Evolutionary conservation across 53 echinoderm and acorn worm species (phyloP).

Genomic region (Apostichopus leukothele): DNA sequence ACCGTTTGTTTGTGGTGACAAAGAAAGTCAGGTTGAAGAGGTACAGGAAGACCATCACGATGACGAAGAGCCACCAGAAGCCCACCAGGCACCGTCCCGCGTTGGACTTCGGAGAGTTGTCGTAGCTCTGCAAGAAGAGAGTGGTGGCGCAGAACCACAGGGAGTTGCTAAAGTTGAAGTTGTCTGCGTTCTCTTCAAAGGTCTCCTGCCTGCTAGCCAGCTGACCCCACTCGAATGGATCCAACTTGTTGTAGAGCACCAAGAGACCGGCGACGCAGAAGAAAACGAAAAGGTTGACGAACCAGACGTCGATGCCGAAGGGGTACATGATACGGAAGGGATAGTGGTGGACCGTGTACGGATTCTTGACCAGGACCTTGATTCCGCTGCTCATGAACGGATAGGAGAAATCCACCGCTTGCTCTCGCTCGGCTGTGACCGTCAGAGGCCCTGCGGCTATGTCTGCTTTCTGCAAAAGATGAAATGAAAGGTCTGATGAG

Average conservation of each 20-base stretch:
- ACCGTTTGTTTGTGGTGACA: slow-evolving; percentile 81
- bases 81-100: slow-evolving; percentile 83
- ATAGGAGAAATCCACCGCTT: slow-evolving; percentile 88
- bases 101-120: slow-evolving; percentile 84
- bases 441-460: slow-evolving; percentile 98
- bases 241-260: slow-evolving; percentile 85
- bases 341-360: slow-evolving; percentile 73
- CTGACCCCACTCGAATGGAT: slow-evolving; percentile 97
- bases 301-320: slow-evolving; percentile 97
- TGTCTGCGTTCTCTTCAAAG: slow-evolving; percentile 82
- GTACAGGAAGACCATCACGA: slow-evolving; percentile 95
- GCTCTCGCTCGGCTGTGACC: slow-evolving; percentile 75
- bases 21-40: slow-evolving; percentile 91
- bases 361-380: slow-evolving; percentile 84
- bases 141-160: slow-evolving; percentile 91
- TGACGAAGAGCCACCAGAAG: slow-evolving; percentile 97
- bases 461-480: slow-evolving; percentile 83
- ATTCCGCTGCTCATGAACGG: slow-evolving; percentile 96
- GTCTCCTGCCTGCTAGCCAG: slow-evolving; percentile 80
- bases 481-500: too few species aligned
- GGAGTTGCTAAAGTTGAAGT: slow-evolving; percentile 94
- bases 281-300: slow-evolving; percentile 81
- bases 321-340: slow-evolving; percentile 93
- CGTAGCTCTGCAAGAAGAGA: slow-evolving; percentile 92
- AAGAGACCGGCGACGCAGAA: slow-evolving; percentile 74